Evolutionary conservation across 2,888 invertebrate genomes (phyloP).

Genomic region (Fragum whitleyi): DNA sequence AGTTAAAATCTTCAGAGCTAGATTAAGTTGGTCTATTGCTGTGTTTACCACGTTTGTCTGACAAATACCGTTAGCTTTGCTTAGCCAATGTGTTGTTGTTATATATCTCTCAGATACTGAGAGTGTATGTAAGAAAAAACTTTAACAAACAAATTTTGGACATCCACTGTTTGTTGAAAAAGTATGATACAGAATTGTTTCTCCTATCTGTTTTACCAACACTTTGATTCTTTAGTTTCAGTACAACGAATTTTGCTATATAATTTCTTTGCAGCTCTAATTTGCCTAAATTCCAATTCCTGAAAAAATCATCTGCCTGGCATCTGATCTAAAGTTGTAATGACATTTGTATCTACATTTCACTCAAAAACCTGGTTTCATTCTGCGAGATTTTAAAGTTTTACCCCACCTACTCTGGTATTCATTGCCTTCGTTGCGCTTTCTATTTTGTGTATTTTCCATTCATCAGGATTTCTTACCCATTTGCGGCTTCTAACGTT

Average conservation of each 20-base stretch:
- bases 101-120: conserved; percentile 32
- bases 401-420: conserved; percentile 21
- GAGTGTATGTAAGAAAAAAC: conserved; percentile 46
- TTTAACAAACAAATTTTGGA: conserved; percentile 32
- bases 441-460: conserved; percentile 32
- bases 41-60: conserved; percentile 37
- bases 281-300: conserved; percentile 25
- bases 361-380: conserved; percentile 16
- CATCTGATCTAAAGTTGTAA: conserved; percentile 7
- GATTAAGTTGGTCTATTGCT: conserved; percentile 36
- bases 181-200: neutral
- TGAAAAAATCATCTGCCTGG: conserved; percentile 27
- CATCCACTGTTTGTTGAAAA: neutral
- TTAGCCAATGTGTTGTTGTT: conserved; percentile 27
- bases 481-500: conserved; percentile 6
- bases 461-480: conserved; percentile 11
- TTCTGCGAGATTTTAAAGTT: neutral
- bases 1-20: conserved; percentile 29
- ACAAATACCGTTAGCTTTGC: conserved; percentile 24
- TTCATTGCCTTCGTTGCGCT: neutral
- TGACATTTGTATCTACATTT: conserved; percentile 20
- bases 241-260: conserved; percentile 22
- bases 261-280: conserved; percentile 28
- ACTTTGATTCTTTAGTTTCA: neutral
- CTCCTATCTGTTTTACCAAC: neutral